phyloP scores from a whole-genome alignment of 2,888 invertebrate genomes.

The Operophtera brumata region DNA sequence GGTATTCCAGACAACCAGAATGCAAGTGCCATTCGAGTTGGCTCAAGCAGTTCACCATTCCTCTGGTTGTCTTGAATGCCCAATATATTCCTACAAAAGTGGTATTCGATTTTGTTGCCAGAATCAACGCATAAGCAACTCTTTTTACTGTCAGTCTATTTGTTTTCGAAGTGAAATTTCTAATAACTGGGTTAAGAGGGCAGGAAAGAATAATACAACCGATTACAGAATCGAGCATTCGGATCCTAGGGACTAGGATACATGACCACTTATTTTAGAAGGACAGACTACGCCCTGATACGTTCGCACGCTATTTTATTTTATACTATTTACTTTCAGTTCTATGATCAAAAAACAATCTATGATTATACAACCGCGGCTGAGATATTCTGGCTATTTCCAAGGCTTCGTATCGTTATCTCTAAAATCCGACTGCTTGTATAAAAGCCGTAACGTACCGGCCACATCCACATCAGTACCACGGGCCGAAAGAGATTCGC shows the following conservation, averaged over 20 bases:
- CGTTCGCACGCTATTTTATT: background rate
- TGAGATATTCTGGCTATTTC: background rate
- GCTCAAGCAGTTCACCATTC: too few relatives aligned
- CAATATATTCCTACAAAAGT: too few relatives aligned
- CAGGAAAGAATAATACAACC: background rate
- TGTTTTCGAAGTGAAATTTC: too few relatives aligned
- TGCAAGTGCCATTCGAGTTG: too few relatives aligned
- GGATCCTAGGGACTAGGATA: constrained; percentile 5
- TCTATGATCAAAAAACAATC: background rate
- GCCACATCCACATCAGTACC: constrained; percentile 59
- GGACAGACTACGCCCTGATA: too few relatives aligned
- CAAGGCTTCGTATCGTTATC: background rate
- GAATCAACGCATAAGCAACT: too few relatives aligned
- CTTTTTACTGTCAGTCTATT: too few relatives aligned
- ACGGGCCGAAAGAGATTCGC: constrained; percentile 79
- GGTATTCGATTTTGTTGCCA: too few relatives aligned
- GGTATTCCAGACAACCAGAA: too few relatives aligned
- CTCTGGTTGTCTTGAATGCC: too few relatives aligned
- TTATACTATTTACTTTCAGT: too few relatives aligned
- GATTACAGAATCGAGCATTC: background rate
- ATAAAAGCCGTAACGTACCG: constrained; percentile 37
- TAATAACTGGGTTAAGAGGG: background rate
- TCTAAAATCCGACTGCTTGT: background rate
- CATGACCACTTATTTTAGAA: background rate
- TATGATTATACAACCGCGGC: background rate